Evolutionary conservation across 1,140 invertebrate species (phyloP), one percentile per base, ranked within the genome.

Genomic region (Diorhabda sublineata): DNA sequence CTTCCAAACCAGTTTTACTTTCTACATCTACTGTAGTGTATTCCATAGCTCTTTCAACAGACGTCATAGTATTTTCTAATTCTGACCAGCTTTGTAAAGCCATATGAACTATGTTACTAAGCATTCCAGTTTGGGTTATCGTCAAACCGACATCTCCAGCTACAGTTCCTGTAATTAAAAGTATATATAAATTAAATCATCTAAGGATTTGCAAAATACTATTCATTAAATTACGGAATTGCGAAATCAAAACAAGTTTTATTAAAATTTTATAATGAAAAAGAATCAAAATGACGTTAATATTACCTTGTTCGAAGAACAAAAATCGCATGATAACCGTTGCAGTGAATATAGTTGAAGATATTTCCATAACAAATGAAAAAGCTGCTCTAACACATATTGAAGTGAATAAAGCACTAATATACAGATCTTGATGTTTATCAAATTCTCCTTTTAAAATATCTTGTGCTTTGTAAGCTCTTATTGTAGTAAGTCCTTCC

Each of bases 391-490:
- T 86, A 42, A 85, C 85, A 3, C 85, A 83, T 63, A 89, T 84
- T 71, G 87, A 89, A 71, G 88, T 81, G 72, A 84, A 88, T 82
- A 85, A 89, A 47, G 88, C 87, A n/a, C 88, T 87, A 66, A 87
- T 89, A 73, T 90, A 89, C 26, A 89, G 71, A 77, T 91, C 87
- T 87, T 95, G 90, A 79, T 91, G 88, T 71, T 86, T 88, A 75
- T 94, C 91, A 74, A 94, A 94, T 81, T 94, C 90, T 52, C 88
- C 80, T 72, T 91, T 90, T 6, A 97, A 86, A 67, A 91, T 88
- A 71, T 89, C 84, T 80, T 96, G 87, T 1, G 90, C 90, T 56
- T 86, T 84, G 75, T 92, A 95, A 0, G 95, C 94, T 69, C 96
- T 84, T 65, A 98, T 95, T 0, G 95, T 97, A 0, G 92, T 87